Conservation (phyloP, 35 echinoderm and acorn worm species). For the Heliocidaris erythrogramma region DNA sequence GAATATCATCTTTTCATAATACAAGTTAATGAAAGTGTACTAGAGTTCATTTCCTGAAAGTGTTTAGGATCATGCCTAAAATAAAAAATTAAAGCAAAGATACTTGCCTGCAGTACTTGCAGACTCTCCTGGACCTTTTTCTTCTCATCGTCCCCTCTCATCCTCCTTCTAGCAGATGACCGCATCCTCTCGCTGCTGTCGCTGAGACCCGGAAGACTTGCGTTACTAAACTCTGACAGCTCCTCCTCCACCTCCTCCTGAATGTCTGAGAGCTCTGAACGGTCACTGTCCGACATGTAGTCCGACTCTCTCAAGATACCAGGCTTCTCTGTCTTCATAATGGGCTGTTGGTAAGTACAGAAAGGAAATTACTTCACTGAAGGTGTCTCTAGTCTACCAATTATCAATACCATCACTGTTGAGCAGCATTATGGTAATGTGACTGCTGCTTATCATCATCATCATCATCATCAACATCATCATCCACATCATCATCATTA, state of each 20-base stretch:
- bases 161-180: slow-evolving; percentile 42
- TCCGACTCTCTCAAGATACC: slow-evolving; percentile 56
- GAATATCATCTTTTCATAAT: too few relatives aligned
- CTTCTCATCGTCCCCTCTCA: slow-evolving; percentile 68
- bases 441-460: neutral
- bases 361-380: neutral
- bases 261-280: slow-evolving; percentile 94
- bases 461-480: neutral
- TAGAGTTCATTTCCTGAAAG: too few relatives aligned
- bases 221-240: slow-evolving; percentile 84
- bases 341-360: neutral
- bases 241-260: slow-evolving; percentile 93
- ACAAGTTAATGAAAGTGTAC: too few relatives aligned
- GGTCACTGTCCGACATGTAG: slow-evolving; percentile 87
- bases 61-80: too few relatives aligned
- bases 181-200: slow-evolving; percentile 61
- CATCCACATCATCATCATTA: neutral
- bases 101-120: slow-evolving; percentile 46
- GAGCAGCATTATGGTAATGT: neutral
- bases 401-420: neutral
- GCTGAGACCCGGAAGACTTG: slow-evolving; percentile 68
- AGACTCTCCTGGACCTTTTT: slow-evolving; percentile 75
- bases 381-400: neutral
- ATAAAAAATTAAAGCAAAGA: neutral
- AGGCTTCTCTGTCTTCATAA: slow-evolving; percentile 23